phyloP scores from a whole-genome alignment of 2,888 invertebrate genomes.

The Minunthozetes semirufus region DNA sequence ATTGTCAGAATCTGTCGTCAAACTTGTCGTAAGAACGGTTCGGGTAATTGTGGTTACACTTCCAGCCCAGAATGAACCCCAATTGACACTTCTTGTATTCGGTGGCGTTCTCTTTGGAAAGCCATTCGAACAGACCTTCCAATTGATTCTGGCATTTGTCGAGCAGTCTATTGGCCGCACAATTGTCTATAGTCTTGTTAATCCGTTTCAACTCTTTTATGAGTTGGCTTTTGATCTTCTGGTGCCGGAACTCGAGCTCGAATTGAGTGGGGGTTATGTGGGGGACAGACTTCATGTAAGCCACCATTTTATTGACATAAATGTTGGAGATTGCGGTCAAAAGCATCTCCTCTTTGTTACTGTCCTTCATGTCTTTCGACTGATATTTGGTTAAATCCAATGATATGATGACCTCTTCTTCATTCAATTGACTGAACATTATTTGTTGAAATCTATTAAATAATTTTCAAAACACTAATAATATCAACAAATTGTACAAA shows the following conservation, averaged over 20 bases:
- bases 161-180: slow-evolving; percentile 1
- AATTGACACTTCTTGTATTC: slow-evolving; percentile 12
- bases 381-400: not conserved
- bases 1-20: slow-evolving; percentile 19
- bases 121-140: not conserved
- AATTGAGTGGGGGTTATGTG: slow-evolving; percentile 12
- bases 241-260: not conserved
- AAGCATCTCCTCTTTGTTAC: not conserved
- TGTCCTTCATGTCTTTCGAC: not conserved
- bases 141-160: not conserved
- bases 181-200: not conserved
- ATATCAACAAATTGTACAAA: no score
- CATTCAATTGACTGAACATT: not conserved
- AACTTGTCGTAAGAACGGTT: not conserved
- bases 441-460: no score
- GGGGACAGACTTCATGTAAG: slow-evolving; percentile 13
- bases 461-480: no score
- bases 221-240: not conserved
- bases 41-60: not conserved
- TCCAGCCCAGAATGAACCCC: slow-evolving; percentile 13
- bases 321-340: not conserved
- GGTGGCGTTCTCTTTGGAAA: not conserved
- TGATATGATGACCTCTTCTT: not conserved
- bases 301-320: not conserved
- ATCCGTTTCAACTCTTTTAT: not conserved